Evolutionary conservation across 2,888 invertebrate species (phyloP), one percentile per base, ranked within the genome.

Genomic region (Xylocampa areola): DNA sequence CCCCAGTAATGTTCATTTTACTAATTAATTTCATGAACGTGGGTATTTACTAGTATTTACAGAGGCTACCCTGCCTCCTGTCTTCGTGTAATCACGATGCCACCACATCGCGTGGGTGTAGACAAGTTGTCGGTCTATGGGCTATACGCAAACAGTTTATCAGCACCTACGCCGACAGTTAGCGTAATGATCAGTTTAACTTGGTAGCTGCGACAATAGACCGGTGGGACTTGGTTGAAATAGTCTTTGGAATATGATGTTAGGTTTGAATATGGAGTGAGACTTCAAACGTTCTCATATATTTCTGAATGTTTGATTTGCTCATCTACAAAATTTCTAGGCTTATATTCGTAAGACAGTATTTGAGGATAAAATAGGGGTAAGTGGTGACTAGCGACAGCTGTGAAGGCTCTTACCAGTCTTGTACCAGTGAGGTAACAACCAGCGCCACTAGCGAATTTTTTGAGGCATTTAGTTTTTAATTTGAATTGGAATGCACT

Each of bases 141-240:
- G 13, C 32, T 8, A 14, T 14, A 14, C 17, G 10, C 5, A 8
- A 39, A 43, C 33, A 11, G 29, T 68, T 43, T 35, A 52, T 32
- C 30, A 39, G 30, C 35, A 35, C 63, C 69, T 52, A 62, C 39
- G 30, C 44, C 14, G 43, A 44, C 69, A 52, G 62, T 64, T 43
- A 47, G 25, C n/a, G 17, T 32, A 32, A 21, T 23, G 21, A 32
- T 14, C 32, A 10, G 11, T 59, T n/a, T 27, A 25, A 11, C n/a
- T 35, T 6, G 13, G 11, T 35, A n/a, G 11, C 29, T 30, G 4
- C n/a, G 30, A 32, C 36, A 41, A 1, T 36, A 17, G 35, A 25
- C 5, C 19, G 19, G 29, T 2, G 13, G 13, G 16, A 13, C 2
- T 39, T 7, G 1, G 10, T 11, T 17, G 13, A 3, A 6, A 27